Percentiles rank a stretch among this genome's conserved stretches.
Evolutionary conservation across 2,888 invertebrate species (phyloP).

Genomic region (Graphium colonna): DNA sequence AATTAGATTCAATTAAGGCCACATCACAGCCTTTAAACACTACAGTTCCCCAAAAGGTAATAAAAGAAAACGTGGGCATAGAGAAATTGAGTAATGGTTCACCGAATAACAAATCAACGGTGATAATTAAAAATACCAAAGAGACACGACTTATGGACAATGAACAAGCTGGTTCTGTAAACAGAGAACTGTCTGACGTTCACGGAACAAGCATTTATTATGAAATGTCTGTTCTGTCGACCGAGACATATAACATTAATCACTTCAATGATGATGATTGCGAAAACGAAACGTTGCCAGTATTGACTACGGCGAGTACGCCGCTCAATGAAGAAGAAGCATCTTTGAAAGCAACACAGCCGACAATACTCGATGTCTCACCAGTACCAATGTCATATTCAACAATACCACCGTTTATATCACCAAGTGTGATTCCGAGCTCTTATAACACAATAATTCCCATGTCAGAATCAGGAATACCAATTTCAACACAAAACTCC

Average conservation of each 20-base stretch:
- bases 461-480: constrained; percentile 21
- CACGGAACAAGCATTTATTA: constrained; percentile 76
- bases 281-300: constrained; percentile 55
- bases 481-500: constrained; percentile 50
- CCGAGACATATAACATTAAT: constrained; percentile 66
- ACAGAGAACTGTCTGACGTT: constrained; percentile 66
- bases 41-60: constrained; percentile 50
- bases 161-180: constrained; percentile 59
- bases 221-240: constrained; percentile 72
- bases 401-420: constrained; percentile 38
- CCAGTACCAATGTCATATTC: constrained; percentile 38
- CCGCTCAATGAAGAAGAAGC: constrained; percentile 50
- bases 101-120: constrained; percentile 69
- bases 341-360: constrained; percentile 44
- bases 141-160: constrained; percentile 68
- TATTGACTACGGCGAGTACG: constrained; percentile 51
- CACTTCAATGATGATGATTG: constrained; percentile 63
- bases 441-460: constrained; percentile 29
- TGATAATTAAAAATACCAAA: constrained; percentile 78
- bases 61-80: constrained; percentile 58
- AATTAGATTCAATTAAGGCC: constrained; percentile 59
- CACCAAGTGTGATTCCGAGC: constrained; percentile 27
- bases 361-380: constrained; percentile 35
- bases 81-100: constrained; percentile 67
- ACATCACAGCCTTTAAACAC: constrained; percentile 48